Evolutionary conservation across 2,113 vertebrate species (phyloP).

Genomic region (Mesocricetus auratus): DNA sequence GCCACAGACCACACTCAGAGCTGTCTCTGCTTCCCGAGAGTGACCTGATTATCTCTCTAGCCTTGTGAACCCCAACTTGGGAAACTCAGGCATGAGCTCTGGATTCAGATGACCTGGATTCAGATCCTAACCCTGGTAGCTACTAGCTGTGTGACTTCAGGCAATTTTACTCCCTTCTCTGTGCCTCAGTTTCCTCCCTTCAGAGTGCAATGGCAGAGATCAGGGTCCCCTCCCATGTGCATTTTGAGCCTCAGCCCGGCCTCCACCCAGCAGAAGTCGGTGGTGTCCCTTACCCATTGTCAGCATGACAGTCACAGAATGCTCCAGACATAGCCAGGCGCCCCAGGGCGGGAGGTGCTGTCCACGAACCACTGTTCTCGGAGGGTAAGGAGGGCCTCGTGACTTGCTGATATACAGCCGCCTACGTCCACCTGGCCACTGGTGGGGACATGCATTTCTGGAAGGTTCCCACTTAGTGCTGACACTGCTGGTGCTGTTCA

Average conservation of each 20-base stretch:
- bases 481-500: accelerated
- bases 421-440: not conserved
- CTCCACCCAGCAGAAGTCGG: not conserved
- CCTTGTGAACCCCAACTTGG: not conserved
- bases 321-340: not conserved
- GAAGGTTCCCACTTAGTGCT: accelerated
- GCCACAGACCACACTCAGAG: accelerated
- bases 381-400: not conserved
- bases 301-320: not conserved
- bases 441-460: not conserved
- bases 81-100: not conserved
- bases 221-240: not conserved
- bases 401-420: not conserved
- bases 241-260: too few species aligned
- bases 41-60: not conserved
- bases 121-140: not conserved
- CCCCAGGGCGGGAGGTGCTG: not conserved
- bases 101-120: not conserved
- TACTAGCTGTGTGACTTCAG: not conserved
- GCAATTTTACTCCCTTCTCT: not conserved
- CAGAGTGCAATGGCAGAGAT: accelerated
- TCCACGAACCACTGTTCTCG: not conserved
- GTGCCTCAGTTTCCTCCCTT: not conserved
- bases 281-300: not conserved
- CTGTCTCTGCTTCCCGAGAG: accelerated